Conservation (phyloP, 1,140 invertebrate species). For the Papilio polytes region DNA sequence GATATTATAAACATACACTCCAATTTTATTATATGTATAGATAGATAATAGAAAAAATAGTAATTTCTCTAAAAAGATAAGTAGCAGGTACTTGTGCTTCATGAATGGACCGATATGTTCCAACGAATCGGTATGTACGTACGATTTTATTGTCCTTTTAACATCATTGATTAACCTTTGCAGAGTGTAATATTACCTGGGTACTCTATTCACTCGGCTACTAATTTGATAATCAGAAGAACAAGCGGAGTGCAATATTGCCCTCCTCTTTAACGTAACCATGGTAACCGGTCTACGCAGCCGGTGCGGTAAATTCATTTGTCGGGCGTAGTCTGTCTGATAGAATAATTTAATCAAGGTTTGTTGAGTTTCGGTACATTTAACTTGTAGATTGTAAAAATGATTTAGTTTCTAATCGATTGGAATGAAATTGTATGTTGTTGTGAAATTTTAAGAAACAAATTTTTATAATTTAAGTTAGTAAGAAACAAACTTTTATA, state of each 20-base stretch:
- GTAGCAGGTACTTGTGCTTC: too few species aligned
- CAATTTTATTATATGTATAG: too few species aligned
- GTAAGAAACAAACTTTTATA: too few species aligned
- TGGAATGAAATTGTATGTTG: neutral
- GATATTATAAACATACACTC: too few species aligned
- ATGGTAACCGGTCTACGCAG: conserved; percentile 23
- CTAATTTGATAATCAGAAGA: conserved; percentile 24
- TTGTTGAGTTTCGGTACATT: conserved; percentile 25
- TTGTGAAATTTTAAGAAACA: neutral
- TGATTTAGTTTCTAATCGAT: neutral
- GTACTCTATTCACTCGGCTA: neutral
- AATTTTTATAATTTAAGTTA: too few species aligned
- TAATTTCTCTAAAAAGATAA: too few species aligned
- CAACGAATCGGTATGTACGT: neutral
- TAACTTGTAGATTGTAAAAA: conserved; percentile 7
- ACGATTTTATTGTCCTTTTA: neutral
- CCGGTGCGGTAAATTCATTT: conserved; percentile 34
- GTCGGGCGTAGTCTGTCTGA: conserved; percentile 27
- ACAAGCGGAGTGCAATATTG: conserved; percentile 21
- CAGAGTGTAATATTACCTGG: neutral
- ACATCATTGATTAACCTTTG: neutral
- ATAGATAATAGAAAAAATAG: too few species aligned
- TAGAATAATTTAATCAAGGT: conserved; percentile 39
- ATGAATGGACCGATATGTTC: neutral
- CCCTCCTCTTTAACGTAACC: conserved; percentile 15